These are phyloP conservation scores for Fragum whitleyi DNA, from an alignment of 2,888 invertebrate species.

Conservation along the genomic window DNA sequence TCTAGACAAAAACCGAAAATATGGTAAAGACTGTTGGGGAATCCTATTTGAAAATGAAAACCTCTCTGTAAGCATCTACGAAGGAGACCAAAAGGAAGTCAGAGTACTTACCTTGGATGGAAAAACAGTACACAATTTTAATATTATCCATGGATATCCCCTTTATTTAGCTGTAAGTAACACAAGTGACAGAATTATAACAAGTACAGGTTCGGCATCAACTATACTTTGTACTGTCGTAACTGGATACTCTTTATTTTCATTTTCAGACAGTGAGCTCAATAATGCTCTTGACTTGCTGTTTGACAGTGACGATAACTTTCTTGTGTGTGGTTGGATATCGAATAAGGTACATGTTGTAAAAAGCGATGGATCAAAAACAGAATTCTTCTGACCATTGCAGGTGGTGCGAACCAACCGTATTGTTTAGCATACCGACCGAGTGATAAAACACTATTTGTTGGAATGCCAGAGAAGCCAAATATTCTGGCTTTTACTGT, in stretches of 20 bases:
- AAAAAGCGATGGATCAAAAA: not conserved
- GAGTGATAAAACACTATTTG: not conserved
- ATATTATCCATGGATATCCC: not conserved
- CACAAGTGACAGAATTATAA: not conserved
- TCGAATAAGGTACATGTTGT: slow-evolving; percentile 1
- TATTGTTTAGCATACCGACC: not conserved
- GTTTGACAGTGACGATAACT: not conserved
- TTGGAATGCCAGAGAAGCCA: not conserved
- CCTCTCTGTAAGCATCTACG: not conserved
- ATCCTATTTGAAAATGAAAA: not conserved
- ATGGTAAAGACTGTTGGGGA: not conserved
- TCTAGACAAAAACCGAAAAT: not conserved
- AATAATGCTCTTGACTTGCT: not conserved
- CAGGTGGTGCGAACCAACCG: not conserved
- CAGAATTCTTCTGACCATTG: not conserved
- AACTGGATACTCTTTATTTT: not conserved
- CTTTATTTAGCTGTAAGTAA: not conserved
- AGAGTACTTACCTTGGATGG: not conserved
- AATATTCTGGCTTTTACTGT: not conserved
- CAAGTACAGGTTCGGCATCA: not conserved
- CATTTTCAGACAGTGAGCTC: not conserved
- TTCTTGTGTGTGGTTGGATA: not conserved
- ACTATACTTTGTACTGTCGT: not conserved
- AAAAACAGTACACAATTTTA: not conserved
- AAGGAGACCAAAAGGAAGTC: too few species aligned